Evolutionary conservation across 2,797 vertebrate species (phyloP), one percentile per base, ranked within the genome.

Genomic region (Geotrypetes seraphini): DNA sequence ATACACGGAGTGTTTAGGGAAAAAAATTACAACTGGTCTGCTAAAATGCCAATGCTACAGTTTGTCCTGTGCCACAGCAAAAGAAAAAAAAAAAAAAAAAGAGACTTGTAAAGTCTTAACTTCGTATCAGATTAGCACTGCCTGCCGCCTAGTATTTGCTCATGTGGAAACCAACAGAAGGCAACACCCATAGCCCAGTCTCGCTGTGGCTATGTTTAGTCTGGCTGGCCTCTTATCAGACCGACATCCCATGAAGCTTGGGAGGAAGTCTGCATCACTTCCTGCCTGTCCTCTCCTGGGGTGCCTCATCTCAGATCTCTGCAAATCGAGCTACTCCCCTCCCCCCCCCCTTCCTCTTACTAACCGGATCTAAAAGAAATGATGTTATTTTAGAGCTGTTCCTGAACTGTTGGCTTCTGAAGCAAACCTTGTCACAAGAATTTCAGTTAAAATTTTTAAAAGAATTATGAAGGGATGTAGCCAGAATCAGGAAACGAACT

Each of bases 261-360:
- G 36, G 66, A 68, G 85, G 77, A 86, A 78, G 73, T 58, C 49
- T 31, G 50, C 68, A 48, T 81, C 72, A 74, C 73, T 86, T 89
- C 84, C 85, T 76, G 75, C 73, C 81, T 69, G 74, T 29, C 50
- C 43, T 20, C 78, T 64, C 69, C 63, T 67, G 33, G 13, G 51
- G 53, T 56, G 72, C 47, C 51, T 31, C 25, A 75, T 65, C 66
- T 55, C 58, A 31, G 6, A 47, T 47, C 52, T 71, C 69, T 47
- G 44, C 53, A n/a, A 37, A 45, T 71, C 4, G 4, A 57, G 53
- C 64, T 53, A 54, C 79, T 74, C 78, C 79, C 74, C 55, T 80
- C 81, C 78, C 78, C 73, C 79, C 74, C 78, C 79, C 74, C 55
- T 80, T 81, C 78, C 78, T 73, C 68, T 69, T 57, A 43, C 25